Evolutionary conservation across 2,797 vertebrate species (phyloP).

Genomic region (Heteromormyrus szaboi): DNA sequence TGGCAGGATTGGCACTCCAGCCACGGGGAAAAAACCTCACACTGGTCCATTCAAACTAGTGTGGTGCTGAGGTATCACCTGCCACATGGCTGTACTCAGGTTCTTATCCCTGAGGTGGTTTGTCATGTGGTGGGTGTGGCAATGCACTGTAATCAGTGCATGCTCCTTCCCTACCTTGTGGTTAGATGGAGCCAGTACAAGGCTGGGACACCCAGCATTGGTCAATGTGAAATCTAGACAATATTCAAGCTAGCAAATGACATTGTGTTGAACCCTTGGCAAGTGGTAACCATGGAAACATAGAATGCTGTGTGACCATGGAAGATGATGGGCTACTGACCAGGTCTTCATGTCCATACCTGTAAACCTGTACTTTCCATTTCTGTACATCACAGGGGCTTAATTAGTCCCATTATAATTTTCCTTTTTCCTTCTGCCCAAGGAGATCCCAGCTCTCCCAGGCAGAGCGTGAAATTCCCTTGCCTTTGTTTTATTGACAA

Average conservation of each 20-base stretch:
- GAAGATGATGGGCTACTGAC: not conserved
- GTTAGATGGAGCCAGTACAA: no score
- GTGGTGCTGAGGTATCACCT: no score
- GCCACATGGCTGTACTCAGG: no score
- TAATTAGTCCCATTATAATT: not conserved
- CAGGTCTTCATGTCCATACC: not conserved
- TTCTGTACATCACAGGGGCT: not conserved
- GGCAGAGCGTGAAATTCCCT: not conserved
- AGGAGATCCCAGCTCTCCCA: not conserved
- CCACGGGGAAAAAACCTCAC: no score
- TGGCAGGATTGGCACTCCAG: no score
- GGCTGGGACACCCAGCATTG: not conserved
- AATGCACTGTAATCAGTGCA: no score
- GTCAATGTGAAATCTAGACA: not conserved
- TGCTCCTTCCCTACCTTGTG: no score
- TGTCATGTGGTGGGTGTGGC: no score
- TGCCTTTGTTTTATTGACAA: not conserved
- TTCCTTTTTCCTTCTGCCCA: not conserved
- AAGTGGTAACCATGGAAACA: not conserved
- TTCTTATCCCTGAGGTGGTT: no score
- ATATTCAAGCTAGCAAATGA: not conserved
- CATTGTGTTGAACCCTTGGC: not conserved
- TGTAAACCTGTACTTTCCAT: not conserved
- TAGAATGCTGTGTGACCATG: not conserved
- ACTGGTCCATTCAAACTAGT: no score